A percentile compares a stretch with the other conserved stretches of the same genome.
phyloP scores from a whole-genome alignment of 2,797 vertebrate species.

The Oceanodroma leucorhoa region DNA sequence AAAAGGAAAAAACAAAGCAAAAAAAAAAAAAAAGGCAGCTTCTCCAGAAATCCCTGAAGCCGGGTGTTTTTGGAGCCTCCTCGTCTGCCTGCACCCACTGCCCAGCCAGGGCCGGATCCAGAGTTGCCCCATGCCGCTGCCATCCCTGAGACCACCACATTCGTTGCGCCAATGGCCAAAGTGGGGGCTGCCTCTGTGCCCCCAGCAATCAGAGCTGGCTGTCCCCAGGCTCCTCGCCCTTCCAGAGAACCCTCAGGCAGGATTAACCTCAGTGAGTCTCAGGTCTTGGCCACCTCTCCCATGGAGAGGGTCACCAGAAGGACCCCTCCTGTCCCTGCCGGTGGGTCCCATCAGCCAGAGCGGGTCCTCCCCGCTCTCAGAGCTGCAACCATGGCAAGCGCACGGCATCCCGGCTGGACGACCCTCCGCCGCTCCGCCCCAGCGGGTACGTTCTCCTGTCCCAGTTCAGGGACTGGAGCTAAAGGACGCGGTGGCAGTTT shows the following conservation, averaged over 20 bases:
- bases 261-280: background rate
- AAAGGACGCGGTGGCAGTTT: fast-evolving
- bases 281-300: background rate
- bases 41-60: background rate
- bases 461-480: too few species aligned
- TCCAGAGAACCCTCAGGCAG: background rate
- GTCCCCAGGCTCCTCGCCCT: background rate
- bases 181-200: fast-evolving
- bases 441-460: background rate
- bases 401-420: fast-evolving
- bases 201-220: background rate
- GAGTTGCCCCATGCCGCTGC: fast-evolving
- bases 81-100: background rate
- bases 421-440: background rate
- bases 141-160: too few species aligned
- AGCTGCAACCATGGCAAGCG: fast-evolving
- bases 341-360: background rate
- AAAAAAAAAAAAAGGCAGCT: background rate
- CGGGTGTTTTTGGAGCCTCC: fast-evolving
- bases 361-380: fast-evolving
- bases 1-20: background rate
- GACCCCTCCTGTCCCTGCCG: background rate
- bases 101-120: background rate
- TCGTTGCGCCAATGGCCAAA: fast-evolving
- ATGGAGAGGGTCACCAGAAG: background rate